Base-by-base conservation (phyloP, 2,113 vertebrate genomes). In the Platysteira castanea region DNA sequence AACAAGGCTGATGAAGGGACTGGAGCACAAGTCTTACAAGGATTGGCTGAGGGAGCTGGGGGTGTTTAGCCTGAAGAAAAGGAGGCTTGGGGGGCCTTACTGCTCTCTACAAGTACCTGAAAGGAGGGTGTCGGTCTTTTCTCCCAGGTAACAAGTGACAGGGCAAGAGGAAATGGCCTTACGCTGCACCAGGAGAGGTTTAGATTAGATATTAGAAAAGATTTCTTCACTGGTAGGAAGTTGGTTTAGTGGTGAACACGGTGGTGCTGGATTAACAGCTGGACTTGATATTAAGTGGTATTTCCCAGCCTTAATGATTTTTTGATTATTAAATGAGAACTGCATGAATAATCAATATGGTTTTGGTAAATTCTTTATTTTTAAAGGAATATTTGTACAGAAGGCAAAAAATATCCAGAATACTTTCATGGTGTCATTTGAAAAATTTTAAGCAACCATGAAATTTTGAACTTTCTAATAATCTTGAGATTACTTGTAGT, bases 101-200 rank as follows among this genome's bases (percentile, higher is more conserved):
- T 37, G 39, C 26, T 83, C 21, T 76, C 30, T 54, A 19, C 41
- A 69, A 42, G 8, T 41, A 69, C 41, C 70, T 83, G 15, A 61
- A 61, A n/a, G n/a, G n/a, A n/a, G n/a, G n/a, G n/a, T n/a, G 44
- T 31, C 0, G 0, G 21, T 13, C n/a, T 69, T 11, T 83, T 56
- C 63, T 63, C 47, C 26, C 63, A 37, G 8, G 18, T 42, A 54
- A 61, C 24, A 47, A 75, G 9, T 13, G 30, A 76, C 28, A 75
- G 41, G 14, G 15, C 14, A 49, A 61, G n/a, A 83, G 35, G n/a
- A 83, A 76, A 47, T 15, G 27, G 15, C 54, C 47, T 90, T 31
- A 69, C 27, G 31, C 42, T 63, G 22, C 49, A 77, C 22, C 8
- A 77, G 30, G 35, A 53, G 31, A 56, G 8, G 26, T 69, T 90